Conservation (phyloP, 2,797 vertebrate species). For the Girardinus metallicus region DNA sequence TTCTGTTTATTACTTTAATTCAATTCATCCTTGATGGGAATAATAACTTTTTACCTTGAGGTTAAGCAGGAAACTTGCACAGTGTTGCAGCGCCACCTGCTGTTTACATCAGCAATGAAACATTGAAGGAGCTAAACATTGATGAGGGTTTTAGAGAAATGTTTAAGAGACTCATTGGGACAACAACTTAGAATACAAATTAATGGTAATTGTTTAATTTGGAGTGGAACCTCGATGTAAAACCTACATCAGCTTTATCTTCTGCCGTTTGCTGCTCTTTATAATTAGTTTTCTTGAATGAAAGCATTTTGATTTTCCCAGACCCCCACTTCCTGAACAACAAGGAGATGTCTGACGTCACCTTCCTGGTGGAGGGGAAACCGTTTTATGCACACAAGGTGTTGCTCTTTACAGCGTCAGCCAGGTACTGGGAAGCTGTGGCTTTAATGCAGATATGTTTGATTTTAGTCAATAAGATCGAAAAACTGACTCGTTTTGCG, state of each 20-base stretch:
- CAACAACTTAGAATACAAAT: neutral
- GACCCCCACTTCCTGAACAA: conserved; percentile 86
- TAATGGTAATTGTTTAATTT: conserved; percentile 1
- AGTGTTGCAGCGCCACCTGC: conserved; percentile 24
- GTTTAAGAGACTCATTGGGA: neutral
- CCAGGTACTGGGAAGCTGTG: conserved; percentile 61
- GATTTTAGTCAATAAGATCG: neutral
- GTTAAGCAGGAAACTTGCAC: neutral
- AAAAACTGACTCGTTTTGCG: neutral
- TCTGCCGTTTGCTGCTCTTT: conserved; percentile 18
- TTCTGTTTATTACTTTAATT: neutral
- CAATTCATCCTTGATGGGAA: neutral
- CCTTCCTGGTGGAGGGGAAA: conserved; percentile 86
- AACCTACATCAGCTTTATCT: conserved; percentile 32
- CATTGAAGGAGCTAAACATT: neutral
- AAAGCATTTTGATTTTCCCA: conserved; percentile 43
- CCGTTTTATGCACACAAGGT: conserved; percentile 87
- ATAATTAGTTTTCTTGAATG: neutral
- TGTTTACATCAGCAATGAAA: conserved; percentile 17
- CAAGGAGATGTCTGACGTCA: conserved; percentile 86
- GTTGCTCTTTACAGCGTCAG: conserved; percentile 83
- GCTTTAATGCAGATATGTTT: neutral
- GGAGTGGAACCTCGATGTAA: conserved; percentile 3
- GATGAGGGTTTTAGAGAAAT: neutral
- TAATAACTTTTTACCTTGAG: neutral